Percentiles rank a stretch among this genome's conserved stretches.
phyloP scores from a whole-genome alignment of 2,797 vertebrate genomes.

The Spinibarbus caldwelli region DNA sequence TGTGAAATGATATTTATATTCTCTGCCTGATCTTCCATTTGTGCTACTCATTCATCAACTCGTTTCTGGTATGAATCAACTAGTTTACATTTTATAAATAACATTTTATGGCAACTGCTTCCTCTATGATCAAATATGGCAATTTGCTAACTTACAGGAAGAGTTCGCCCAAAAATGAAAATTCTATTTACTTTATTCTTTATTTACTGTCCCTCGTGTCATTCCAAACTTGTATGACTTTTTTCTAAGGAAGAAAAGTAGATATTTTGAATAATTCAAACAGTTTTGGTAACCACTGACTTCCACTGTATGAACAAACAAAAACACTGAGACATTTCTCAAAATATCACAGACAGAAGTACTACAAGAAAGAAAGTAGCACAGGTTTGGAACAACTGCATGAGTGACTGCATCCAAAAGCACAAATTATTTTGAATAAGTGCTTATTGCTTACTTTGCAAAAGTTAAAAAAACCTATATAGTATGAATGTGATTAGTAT shows the following conservation, averaged over 20 bases:
- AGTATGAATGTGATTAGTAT: too few species aligned
- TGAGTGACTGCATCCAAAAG: too few species aligned
- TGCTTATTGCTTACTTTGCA: too few species aligned
- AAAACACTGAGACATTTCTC: not conserved
- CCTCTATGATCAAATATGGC: not conserved
- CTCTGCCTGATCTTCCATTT: not conserved
- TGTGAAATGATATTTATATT: not conserved
- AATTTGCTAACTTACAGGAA: not conserved
- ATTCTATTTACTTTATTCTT: not conserved
- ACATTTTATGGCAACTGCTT: not conserved
- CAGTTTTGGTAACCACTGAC: not conserved
- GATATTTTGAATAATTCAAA: not conserved
- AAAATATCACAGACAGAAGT: not conserved
- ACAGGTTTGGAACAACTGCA: too few species aligned
- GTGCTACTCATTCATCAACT: constrained; percentile 4
- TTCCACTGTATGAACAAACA: not conserved
- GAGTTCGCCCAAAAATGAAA: not conserved
- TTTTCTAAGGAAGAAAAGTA: not conserved
- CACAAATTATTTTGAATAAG: too few species aligned
- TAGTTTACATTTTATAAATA: not conserved
- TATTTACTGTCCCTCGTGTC: not conserved
- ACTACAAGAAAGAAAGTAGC: too few species aligned
- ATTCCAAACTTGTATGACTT: not conserved
- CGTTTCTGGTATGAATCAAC: not conserved
- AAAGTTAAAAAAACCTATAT: too few species aligned